A percentile compares a stretch with the other conserved stretches of the same genome.
These are phyloP conservation scores for Cyclopterus lumpus DNA, from an alignment of 2,797 vertebrate species.

Conservation along the genomic window DNA sequence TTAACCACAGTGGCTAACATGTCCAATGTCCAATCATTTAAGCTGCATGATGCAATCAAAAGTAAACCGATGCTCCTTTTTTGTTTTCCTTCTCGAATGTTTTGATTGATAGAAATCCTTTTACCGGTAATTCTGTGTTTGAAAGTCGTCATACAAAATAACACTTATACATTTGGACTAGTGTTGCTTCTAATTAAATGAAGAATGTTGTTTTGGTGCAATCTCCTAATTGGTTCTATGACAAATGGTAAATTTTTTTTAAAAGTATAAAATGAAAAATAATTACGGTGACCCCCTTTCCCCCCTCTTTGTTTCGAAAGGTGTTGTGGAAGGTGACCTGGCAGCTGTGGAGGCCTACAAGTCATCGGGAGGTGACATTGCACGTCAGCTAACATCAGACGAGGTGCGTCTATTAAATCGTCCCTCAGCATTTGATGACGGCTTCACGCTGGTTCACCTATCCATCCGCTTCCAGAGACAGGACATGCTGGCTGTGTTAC, in stretches of 20 bases:
- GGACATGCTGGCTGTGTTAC: slow-evolving; percentile 96
- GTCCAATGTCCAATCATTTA: not conserved
- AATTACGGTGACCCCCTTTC: slow-evolving; percentile 11
- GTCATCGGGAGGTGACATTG: slow-evolving; percentile 95
- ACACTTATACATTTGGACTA: not conserved
- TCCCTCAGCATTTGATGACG: slow-evolving; percentile 95
- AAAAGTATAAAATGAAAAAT: not conserved
- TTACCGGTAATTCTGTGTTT: not conserved
- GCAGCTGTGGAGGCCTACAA: slow-evolving; percentile 97
- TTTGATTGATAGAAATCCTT: not conserved
- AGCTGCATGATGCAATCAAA: not conserved
- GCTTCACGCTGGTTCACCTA: slow-evolving; percentile 97
- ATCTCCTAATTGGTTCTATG: not conserved
- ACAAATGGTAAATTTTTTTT: not conserved
- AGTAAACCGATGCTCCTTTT: not conserved
- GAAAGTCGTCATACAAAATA: not conserved
- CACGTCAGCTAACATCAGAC: slow-evolving; percentile 93
- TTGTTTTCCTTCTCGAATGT: not conserved
- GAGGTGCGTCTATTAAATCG: slow-evolving; percentile 96
- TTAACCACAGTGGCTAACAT: not conserved
- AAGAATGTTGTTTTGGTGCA: not conserved
- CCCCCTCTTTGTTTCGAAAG: slow-evolving; percentile 71
- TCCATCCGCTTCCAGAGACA: slow-evolving; percentile 99
- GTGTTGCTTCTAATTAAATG: not conserved
- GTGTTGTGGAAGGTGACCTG: slow-evolving; percentile 97